Evolutionary conservation across 2,797 vertebrate genomes (phyloP), one percentile per base, ranked within the genome.

Genomic region (Acanthurus tractus): DNA sequence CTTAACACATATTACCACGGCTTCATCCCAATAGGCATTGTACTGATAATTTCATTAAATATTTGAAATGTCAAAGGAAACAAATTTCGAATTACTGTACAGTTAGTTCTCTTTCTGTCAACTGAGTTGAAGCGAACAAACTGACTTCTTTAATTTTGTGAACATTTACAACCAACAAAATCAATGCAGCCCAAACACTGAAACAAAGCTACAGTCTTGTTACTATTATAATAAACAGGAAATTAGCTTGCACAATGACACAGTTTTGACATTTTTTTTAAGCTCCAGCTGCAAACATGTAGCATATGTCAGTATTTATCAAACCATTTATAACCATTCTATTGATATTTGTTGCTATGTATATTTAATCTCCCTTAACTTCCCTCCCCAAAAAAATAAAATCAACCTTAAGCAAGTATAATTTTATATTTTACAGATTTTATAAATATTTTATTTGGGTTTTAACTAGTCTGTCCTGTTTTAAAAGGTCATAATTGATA

Each of bases 401-500:
- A 34, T 34, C 6, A 34, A 34, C 29, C 29, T 7, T 3, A 42
- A 56, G 11, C n/a, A 48, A 23, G 36, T 25, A 3, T 48, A 57
- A 59, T 46, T 70, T 50, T 0, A 45, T 70, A 40, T n/a, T 44
- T 20, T 36, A 34, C 7, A 18, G 22, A 4, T 17, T 1, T 10
- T 15, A 68, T 78, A 63, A 65, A 38, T 10, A 25, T 17, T 22
- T 50, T 36, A 10, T 70, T 55, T 25, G 11, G 34, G 45, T 25
- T 50, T 62, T 8, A 38, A 45, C 78, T 66, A 55, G 29, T 53
- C 23, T 49, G 15, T 63, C 58, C 11, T 23, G 14, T 63, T 64
- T 65, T 22, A 64, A 15, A 70, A 52, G 56, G 45, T 77, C 44
- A 48, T 0, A 1, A 76, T 87, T 67, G 72, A 40, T 48, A 75